Percentiles rank a stretch among this genome's conserved stretches.
These are phyloP conservation scores for Elymnias hypermnestra DNA, from an alignment of 1,140 invertebrate species.

Conservation along the genomic window DNA sequence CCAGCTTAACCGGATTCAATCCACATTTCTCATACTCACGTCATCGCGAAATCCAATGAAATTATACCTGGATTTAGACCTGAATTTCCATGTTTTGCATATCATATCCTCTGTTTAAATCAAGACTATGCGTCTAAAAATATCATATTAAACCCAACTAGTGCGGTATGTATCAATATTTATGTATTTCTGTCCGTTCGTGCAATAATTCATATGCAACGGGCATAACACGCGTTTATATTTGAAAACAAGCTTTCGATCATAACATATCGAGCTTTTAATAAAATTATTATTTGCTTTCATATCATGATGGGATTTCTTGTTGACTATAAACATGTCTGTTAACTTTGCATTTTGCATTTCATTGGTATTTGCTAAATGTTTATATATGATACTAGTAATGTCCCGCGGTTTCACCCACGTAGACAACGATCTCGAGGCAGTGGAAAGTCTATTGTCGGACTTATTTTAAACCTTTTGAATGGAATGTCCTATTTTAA, in stretches of 20 bases:
- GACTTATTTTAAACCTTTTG: too few species aligned
- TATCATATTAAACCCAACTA: slow-evolving; percentile 23
- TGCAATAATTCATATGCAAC: slow-evolving; percentile 35
- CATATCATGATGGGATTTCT: too few species aligned
- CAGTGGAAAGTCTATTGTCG: too few species aligned
- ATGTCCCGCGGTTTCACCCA: too few species aligned
- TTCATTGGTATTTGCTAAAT: too few species aligned
- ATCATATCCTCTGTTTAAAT: slow-evolving; percentile 11
- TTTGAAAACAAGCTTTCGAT: slow-evolving; percentile 47
- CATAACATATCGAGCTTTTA: slow-evolving; percentile 32
- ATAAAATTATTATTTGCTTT: background rate
- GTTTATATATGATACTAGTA: too few species aligned
- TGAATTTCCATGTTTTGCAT: slow-evolving; percentile 7
- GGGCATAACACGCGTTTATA: slow-evolving; percentile 32
- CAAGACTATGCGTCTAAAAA: slow-evolving; percentile 15
- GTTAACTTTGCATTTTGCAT: too few species aligned
- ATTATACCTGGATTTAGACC: background rate
- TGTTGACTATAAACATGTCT: too few species aligned
- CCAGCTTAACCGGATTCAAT: too few species aligned
- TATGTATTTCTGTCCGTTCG: slow-evolving; percentile 33
- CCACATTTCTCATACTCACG: background rate
- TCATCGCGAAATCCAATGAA: background rate
- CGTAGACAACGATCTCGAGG: too few species aligned
- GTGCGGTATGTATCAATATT: slow-evolving; percentile 39
- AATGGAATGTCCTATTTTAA: too few species aligned